Conservation (phyloP, 2,888 invertebrate species). For the Stenolophus ochropezus region DNA sequence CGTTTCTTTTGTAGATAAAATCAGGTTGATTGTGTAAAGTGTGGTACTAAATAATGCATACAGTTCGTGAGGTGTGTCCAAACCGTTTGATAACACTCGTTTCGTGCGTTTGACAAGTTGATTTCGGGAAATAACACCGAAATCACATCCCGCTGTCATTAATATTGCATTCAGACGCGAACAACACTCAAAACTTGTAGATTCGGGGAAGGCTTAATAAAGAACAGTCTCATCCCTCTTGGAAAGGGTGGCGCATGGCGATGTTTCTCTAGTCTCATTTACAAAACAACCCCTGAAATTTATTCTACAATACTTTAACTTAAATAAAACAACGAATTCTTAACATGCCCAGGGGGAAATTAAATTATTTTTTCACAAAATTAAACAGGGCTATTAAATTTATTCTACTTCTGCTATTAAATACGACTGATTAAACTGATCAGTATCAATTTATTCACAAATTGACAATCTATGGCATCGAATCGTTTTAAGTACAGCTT, state of each 20-base stretch:
- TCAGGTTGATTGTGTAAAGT: slow-evolving; percentile 42
- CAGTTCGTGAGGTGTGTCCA: slow-evolving; percentile 29
- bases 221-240: neutral
- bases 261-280: slow-evolving; percentile 32
- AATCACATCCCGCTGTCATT: slow-evolving; percentile 20
- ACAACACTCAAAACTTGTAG: slow-evolving; percentile 6
- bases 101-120: slow-evolving; percentile 27
- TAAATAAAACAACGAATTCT: no score
- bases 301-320: neutral
- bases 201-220: neutral
- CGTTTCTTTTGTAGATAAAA: slow-evolving; percentile 1
- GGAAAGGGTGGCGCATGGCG: slow-evolving; percentile 14
- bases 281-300: slow-evolving; percentile 1
- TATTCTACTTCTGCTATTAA: no score
- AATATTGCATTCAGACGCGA: neutral
- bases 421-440: no score
- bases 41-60: slow-evolving; percentile 31
- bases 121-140: slow-evolving; percentile 23
- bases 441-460: no score
- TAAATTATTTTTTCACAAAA: no score
- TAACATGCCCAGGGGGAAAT: no score
- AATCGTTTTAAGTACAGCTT: no score
- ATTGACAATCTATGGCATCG: no score
- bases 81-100: slow-evolving; percentile 37
- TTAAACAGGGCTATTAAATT: no score